A percentile compares a stretch with the other conserved stretches of the same genome.
These are phyloP conservation scores for Agrotis puta DNA, from an alignment of 2,888 invertebrate species.

Conservation along the genomic window DNA sequence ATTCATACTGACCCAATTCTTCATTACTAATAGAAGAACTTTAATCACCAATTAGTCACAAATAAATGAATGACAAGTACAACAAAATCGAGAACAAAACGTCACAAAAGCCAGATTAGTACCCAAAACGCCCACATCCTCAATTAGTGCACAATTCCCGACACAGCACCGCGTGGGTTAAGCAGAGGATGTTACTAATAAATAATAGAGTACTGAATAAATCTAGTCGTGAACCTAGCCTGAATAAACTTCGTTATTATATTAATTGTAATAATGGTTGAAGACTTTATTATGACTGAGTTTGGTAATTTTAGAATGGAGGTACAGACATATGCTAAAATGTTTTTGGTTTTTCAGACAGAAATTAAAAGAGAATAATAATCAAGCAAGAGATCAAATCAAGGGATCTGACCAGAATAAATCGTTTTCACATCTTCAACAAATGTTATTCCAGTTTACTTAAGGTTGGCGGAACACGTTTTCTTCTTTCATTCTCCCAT, in stretches of 20 bases:
- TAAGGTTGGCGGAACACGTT: too few species aligned
- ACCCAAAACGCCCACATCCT: conserved; percentile 35
- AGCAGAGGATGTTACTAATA: conserved; percentile 37
- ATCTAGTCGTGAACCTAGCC: conserved; percentile 7
- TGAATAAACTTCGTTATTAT: conserved; percentile 30
- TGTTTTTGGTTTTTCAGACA: neutral
- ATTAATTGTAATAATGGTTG: conserved; percentile 23
- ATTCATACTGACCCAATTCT: too few species aligned
- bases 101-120: conserved; percentile 35
- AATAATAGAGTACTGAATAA: conserved; percentile 43
- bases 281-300: conserved; percentile 15
- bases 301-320: conserved; percentile 29
- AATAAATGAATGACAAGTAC: conserved; percentile 11
- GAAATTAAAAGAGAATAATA: too few species aligned
- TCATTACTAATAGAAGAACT: too few species aligned
- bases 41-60: conserved; percentile 18
- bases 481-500: too few species aligned
- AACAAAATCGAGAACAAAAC: conserved; percentile 32
- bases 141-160: conserved; percentile 49
- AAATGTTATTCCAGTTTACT: too few species aligned
- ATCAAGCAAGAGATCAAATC: too few species aligned
- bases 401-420: too few species aligned
- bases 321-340: neutral
- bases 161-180: conserved; percentile 40
- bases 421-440: too few species aligned